These are phyloP conservation scores for Masticophis lateralis DNA, from an alignment of 2,797 vertebrate species.

Conservation along the genomic window DNA sequence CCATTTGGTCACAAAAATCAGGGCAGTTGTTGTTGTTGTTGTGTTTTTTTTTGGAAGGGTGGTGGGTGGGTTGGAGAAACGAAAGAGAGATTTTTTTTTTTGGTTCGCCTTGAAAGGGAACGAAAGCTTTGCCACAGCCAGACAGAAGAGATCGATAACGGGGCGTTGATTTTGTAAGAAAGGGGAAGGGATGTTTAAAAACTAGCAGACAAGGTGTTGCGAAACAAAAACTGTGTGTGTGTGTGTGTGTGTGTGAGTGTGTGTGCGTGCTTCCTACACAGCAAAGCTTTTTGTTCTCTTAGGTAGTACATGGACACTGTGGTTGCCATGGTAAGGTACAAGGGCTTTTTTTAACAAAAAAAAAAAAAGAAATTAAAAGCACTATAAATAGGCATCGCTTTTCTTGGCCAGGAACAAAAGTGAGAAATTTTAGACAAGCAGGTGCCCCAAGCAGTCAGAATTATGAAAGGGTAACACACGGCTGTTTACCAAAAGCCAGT, in stretches of 20 bases:
- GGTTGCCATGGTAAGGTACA: slow-evolving; percentile 42
- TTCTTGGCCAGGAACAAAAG: neutral
- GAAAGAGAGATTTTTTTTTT: neutral
- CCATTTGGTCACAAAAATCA: neutral
- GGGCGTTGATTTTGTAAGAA: neutral
- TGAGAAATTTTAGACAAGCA: neutral
- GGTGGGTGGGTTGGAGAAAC: neutral
- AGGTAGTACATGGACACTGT: slow-evolving; percentile 29
- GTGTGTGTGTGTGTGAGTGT: too few species aligned
- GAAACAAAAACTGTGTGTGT: slow-evolving; percentile 1
- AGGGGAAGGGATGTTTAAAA: slow-evolving; percentile 8
- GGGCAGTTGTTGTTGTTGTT: too few species aligned
- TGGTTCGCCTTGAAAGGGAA: neutral
- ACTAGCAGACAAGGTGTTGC: slow-evolving; percentile 42
- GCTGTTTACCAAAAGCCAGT: neutral
- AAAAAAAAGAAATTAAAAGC: neutral
- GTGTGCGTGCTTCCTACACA: neutral
- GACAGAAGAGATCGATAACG: slow-evolving; percentile 3
- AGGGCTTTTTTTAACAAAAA: neutral
- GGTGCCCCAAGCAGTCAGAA: neutral
- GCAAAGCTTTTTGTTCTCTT: slow-evolving; percentile 16
- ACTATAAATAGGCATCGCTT: neutral
- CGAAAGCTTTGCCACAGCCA: neutral
- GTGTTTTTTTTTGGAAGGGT: too few species aligned
- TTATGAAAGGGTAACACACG: neutral